A percentile compares a stretch with the other conserved stretches of the same genome.
These are phyloP conservation scores for Dioctria linearis DNA, from an alignment of 2,888 invertebrate genomes.

Conservation along the genomic window DNA sequence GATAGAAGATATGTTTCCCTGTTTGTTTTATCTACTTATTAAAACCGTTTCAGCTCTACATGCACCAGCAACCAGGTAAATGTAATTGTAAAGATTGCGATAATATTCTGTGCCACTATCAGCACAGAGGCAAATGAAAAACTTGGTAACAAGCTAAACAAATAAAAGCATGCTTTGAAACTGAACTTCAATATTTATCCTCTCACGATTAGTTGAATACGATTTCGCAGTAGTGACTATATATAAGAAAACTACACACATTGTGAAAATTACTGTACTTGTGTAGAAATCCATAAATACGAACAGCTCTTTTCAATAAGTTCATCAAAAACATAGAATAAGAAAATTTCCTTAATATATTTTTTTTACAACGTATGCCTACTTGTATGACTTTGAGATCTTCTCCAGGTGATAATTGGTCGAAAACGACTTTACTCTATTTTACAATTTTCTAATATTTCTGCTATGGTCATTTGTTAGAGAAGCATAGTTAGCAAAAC, in stretches of 20 bases:
- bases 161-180: not conserved
- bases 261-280: too few relatives aligned
- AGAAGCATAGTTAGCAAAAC: too few relatives aligned
- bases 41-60: constrained; percentile 7
- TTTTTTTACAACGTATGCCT: too few relatives aligned
- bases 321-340: too few relatives aligned
- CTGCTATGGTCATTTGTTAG: too few relatives aligned
- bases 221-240: too few relatives aligned
- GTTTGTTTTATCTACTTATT: not conserved
- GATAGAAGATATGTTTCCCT: not conserved
- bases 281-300: too few relatives aligned
- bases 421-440: constrained; percentile 10
- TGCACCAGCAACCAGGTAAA: not conserved
- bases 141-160: constrained; percentile 20
- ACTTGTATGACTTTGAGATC: too few relatives aligned
- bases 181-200: not conserved
- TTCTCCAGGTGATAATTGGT: not conserved
- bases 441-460: not conserved
- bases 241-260: too few relatives aligned
- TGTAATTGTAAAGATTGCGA: not conserved
- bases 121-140: not conserved
- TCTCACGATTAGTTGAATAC: too few relatives aligned
- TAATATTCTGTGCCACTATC: not conserved
- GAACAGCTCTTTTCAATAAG: too few relatives aligned
- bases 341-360: too few relatives aligned